Base-by-base conservation (phyloP, 2,888 invertebrate species). In the Mythimna vitellina region DNA sequence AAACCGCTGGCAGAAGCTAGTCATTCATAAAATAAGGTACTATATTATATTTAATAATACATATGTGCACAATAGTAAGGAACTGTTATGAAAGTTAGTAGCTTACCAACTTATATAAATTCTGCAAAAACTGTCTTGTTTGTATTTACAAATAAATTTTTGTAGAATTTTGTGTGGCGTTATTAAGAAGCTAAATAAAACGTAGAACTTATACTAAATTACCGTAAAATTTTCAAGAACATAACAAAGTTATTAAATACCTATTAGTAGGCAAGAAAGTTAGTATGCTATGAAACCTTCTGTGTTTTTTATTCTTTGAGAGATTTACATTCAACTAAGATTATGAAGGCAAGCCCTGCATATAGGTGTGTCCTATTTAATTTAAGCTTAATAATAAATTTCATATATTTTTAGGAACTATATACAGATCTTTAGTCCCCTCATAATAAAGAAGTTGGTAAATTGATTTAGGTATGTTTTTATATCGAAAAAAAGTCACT, bases 281-380 rank as follows among this genome's bases (percentile, higher is more conserved):
- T 10, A 20, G 29, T 57, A 38, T 42, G 8, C 1, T 20, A 14
- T 51, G 29, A 64, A 3, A 54, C 8, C 7, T 58, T 77, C 77
- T 76, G 46, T 71, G n/a, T 38, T 60, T 57, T 66, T 66, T 76
- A 66, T 56, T 66, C 74, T 78, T 72, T 83, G 80, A 29, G 46
- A 63, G n/a, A n/a, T 58, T 61, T 67, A 76, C 68, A 70, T 80
- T 80, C 66, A 73, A 63, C 70, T 63, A 51, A 71, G 32, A 78
- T 65, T 70, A 73, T 70, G 62, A 38, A 80, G 68, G 77, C 70
- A 65, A 65, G 12, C 49, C 74, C 70, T 75, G 70, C 51, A 9
- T 69, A 54, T 57, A 56, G 38, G 60, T 25, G 66, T 65, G 58
- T 62, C 54, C 51, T 69, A 68, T 70, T 63, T 57, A 69, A 64